Evolutionary conservation across 2,888 invertebrate genomes (phyloP).

Genomic region (Caenorhabditis panamensis): DNA sequence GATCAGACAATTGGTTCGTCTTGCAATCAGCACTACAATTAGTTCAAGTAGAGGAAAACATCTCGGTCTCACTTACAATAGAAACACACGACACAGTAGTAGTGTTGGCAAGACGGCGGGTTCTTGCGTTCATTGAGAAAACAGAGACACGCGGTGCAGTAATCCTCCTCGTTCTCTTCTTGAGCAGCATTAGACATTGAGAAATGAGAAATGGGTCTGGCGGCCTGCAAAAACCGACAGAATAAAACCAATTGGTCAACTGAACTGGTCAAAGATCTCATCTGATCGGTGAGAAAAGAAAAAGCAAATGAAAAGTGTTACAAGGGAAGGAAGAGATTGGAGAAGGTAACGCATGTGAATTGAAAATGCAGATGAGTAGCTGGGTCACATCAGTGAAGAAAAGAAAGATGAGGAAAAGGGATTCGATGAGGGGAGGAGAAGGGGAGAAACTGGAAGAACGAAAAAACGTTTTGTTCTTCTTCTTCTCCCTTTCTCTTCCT

Average conservation of each 20-base stretch:
- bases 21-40: conserved; percentile 40
- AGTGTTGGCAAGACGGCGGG: conserved; percentile 43
- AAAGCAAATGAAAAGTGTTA: too few species aligned
- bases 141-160: conserved; percentile 33
- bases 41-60: too few species aligned
- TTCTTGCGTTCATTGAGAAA: conserved; percentile 27
- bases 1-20: conserved; percentile 40
- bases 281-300: too few species aligned
- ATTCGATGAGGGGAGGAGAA: conserved; percentile 26
- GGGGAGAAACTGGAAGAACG: conserved; percentile 34
- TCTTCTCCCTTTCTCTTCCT: conserved; percentile 20
- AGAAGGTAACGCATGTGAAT: conserved; percentile 8
- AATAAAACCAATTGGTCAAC: too few species aligned
- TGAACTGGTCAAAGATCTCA: too few species aligned
- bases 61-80: conserved; percentile 32
- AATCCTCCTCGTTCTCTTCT: conserved; percentile 36
- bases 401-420: conserved; percentile 39
- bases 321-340: neutral
- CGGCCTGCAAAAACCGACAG: too few species aligned
- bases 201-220: too few species aligned
- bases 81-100: conserved; percentile 38
- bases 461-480: conserved; percentile 50
- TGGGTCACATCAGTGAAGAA: conserved; percentile 29
- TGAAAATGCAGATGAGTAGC: conserved; percentile 21
- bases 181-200: neutral